phyloP scores from a whole-genome alignment of 2,113 vertebrate species.

The Archilochus colubris region DNA sequence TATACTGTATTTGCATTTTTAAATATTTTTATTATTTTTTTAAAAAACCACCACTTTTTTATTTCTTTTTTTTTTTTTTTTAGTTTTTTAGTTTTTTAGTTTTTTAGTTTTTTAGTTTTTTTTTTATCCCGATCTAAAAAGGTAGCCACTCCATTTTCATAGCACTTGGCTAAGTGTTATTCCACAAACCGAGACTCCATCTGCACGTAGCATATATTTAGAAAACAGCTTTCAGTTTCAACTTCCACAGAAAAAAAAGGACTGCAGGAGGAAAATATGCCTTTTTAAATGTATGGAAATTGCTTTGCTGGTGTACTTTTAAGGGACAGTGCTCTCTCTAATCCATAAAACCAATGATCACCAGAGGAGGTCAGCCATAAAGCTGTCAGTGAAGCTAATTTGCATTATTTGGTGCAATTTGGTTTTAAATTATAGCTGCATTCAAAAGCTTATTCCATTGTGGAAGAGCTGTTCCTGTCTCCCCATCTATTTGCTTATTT shows the following conservation, averaged over 20 bases:
- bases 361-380: neutral
- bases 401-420: neutral
- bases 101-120: neutral
- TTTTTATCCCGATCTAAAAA: neutral
- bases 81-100: neutral
- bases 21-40: neutral
- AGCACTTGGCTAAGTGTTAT: constrained; percentile 57
- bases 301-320: neutral
- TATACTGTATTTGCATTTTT: neutral
- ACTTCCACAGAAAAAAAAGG: neutral
- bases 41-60: neutral
- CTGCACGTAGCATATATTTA: constrained; percentile 43
- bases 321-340: neutral
- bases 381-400: neutral
- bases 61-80: neutral
- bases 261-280: neutral
- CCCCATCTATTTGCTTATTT: neutral
- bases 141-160: constrained; percentile 21
- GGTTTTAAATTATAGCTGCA: neutral
- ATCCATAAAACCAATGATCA: constrained; percentile 28
- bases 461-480: neutral
- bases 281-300: constrained; percentile 6
- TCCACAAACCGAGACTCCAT: constrained; percentile 63
- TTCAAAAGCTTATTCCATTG: neutral
- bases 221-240: constrained; percentile 53